Conservation (phyloP, 1,140 invertebrate species). For the Sarcophaga bullata region DNA sequence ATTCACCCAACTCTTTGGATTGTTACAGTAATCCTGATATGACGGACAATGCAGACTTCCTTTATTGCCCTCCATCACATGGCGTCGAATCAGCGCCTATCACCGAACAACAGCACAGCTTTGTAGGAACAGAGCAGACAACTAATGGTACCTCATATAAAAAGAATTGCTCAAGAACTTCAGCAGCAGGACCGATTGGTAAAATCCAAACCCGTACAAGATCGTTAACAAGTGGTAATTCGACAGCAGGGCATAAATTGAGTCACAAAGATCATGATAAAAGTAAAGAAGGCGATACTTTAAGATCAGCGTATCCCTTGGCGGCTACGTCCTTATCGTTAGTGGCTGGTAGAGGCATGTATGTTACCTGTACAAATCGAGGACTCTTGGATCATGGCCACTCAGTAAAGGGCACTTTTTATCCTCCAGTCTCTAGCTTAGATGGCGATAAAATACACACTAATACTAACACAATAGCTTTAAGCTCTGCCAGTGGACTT, state of each 20-base stretch:
- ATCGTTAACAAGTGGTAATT: neutral
- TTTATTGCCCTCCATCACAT: slow-evolving; percentile 28
- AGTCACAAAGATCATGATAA: neutral
- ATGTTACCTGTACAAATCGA: slow-evolving; percentile 85
- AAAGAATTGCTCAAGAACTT: neutral
- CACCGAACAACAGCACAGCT: neutral
- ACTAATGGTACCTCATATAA: slow-evolving; percentile 19
- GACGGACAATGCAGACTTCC: slow-evolving; percentile 25
- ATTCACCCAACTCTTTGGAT: slow-evolving; percentile 58
- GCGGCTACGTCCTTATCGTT: slow-evolving; percentile 64
- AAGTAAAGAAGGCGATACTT: slow-evolving; percentile 28
- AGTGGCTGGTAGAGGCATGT: slow-evolving; percentile 84
- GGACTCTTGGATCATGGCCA: slow-evolving; percentile 80
- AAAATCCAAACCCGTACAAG: slow-evolving; percentile 9
- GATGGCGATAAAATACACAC: slow-evolving; percentile 21
- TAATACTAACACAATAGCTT: neutral
- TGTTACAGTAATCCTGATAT: slow-evolving; percentile 56
- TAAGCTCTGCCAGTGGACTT: neutral
- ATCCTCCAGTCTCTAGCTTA: slow-evolving; percentile 79
- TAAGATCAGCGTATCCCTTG: slow-evolving; percentile 53
- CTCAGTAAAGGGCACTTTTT: slow-evolving; percentile 84
- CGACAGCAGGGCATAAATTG: slow-evolving; percentile 36
- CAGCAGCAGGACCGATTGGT: neutral
- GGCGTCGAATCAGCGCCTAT: neutral
- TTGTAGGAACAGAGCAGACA: neutral